phyloP scores from a whole-genome alignment of 2,888 invertebrate species.

The Clusia tigrina region DNA sequence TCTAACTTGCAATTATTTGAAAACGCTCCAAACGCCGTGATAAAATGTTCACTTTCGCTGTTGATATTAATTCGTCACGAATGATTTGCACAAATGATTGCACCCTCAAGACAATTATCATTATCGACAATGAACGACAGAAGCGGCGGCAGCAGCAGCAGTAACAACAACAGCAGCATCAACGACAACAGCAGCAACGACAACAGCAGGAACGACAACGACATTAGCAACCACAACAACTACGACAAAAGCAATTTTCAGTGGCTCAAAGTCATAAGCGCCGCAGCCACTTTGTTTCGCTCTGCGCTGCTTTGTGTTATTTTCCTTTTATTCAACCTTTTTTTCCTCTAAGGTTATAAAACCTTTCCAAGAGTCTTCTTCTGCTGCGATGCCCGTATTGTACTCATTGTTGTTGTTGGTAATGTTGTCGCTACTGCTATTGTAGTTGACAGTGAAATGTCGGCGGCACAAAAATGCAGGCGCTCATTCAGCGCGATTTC shows the following conservation, averaged over 20 bases:
- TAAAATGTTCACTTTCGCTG: not conserved
- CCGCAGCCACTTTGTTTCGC: not conserved
- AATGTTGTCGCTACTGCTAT: not conserved
- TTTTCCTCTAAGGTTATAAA: no score
- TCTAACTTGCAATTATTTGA: not conserved
- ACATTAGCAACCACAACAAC: not conserved
- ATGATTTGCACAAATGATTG: conserved; percentile 35
- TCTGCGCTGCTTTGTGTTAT: not conserved
- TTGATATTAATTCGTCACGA: conserved; percentile 54
- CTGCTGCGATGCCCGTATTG: not conserved
- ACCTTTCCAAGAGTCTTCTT: no score
- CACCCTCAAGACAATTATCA: no score
- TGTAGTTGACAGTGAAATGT: conserved; percentile 5
- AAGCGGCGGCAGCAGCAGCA: not conserved
- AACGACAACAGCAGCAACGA: not conserved
- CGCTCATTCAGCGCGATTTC: conserved; percentile 1
- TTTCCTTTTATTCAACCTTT: not conserved
- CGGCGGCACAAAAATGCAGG: no score
- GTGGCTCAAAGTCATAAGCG: not conserved
- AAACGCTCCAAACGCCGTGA: not conserved
- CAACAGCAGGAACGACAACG: not conserved
- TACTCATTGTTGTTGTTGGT: not conserved
- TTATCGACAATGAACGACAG: no score
- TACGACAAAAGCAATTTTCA: not conserved
- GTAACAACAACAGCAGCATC: not conserved